phyloP scores from a whole-genome alignment of 2,888 invertebrate genomes.

The Trilocha varians region DNA sequence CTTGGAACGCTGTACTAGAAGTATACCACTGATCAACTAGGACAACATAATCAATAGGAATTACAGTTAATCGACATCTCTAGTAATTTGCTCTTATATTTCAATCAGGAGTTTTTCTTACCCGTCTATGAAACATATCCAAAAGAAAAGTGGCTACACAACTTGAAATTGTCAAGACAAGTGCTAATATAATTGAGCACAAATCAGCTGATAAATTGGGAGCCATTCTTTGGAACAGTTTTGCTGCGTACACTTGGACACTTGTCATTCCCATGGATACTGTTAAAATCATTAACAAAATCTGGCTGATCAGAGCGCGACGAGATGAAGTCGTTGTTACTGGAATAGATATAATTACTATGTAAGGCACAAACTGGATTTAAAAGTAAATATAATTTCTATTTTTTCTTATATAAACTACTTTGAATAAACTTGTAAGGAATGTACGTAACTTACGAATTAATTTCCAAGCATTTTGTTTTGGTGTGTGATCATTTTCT shows the following conservation, averaged over 20 bases:
- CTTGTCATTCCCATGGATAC: constrained; percentile 31
- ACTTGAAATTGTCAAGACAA: constrained; percentile 56
- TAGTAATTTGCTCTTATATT: too few relatives aligned
- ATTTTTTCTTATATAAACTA: too few relatives aligned
- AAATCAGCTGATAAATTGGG: constrained; percentile 49
- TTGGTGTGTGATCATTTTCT: constrained; percentile 9
- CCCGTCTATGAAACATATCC: constrained; percentile 68
- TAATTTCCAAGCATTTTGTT: constrained; percentile 19
- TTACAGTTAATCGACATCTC: too few relatives aligned
- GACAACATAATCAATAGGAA: too few relatives aligned
- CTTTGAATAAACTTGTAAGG: too few relatives aligned
- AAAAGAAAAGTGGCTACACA: constrained; percentile 44
- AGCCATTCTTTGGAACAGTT: constrained; percentile 55
- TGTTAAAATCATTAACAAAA: constrained; percentile 16
- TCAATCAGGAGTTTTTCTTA: too few relatives aligned
- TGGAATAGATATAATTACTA: too few relatives aligned
- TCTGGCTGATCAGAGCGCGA: constrained; percentile 19
- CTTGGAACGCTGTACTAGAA: too few relatives aligned
- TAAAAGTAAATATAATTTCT: too few relatives aligned
- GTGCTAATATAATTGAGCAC: constrained; percentile 68
- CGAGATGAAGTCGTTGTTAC: constrained; percentile 47
- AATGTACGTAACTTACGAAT: constrained; percentile 32
- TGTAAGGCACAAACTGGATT: too few relatives aligned
- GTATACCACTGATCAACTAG: too few relatives aligned
- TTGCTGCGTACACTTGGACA: constrained; percentile 41